A percentile compares a stretch with the other conserved stretches of the same genome.
phyloP scores from a whole-genome alignment of 2,888 invertebrate species.

The Drosophila siamana region DNA sequence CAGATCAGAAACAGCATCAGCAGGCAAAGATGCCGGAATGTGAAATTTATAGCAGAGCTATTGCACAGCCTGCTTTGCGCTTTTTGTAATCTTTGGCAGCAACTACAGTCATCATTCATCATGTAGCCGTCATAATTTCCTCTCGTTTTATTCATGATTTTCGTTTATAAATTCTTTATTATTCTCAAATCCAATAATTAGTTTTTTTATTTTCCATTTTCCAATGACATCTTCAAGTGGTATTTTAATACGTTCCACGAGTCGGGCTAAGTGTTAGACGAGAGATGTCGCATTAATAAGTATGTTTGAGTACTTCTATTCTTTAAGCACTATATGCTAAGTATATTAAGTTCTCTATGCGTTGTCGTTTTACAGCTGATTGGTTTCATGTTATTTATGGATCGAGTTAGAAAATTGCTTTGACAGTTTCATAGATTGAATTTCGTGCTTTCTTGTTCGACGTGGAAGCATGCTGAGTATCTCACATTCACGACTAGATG shows the following conservation, averaged over 20 bases:
- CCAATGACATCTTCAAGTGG: conserved; percentile 3
- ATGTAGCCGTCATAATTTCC: conserved; percentile 17
- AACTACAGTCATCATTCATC: conserved; percentile 27
- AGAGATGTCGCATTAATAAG: conserved; percentile 36
- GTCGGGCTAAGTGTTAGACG: conserved; percentile 38
- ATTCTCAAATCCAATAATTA: conserved; percentile 51
- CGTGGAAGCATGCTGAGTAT: background rate
- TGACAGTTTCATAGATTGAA: conserved; percentile 15
- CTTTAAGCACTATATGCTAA: conserved; percentile 23
- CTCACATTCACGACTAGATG: background rate
- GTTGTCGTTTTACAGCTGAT: conserved; percentile 62
- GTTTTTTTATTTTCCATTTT: conserved; percentile 19
- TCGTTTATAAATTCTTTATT: conserved; percentile 27
- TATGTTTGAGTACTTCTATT: conserved; percentile 26
- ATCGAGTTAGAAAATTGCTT: conserved; percentile 16
- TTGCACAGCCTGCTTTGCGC: background rate
- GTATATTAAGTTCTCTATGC: conserved; percentile 32
- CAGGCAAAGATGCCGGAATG: conserved; percentile 41
- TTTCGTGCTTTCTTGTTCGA: conserved; percentile 9
- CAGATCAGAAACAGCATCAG: conserved; percentile 18
- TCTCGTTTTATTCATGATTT: conserved; percentile 31
- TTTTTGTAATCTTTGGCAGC: conserved; percentile 34
- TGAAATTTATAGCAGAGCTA: conserved; percentile 6
- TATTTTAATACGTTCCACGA: conserved; percentile 60
- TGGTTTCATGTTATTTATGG: conserved; percentile 49